phyloP scores from a whole-genome alignment of 1,140 invertebrate genomes.

The Vollenhovia emeryi region DNA sequence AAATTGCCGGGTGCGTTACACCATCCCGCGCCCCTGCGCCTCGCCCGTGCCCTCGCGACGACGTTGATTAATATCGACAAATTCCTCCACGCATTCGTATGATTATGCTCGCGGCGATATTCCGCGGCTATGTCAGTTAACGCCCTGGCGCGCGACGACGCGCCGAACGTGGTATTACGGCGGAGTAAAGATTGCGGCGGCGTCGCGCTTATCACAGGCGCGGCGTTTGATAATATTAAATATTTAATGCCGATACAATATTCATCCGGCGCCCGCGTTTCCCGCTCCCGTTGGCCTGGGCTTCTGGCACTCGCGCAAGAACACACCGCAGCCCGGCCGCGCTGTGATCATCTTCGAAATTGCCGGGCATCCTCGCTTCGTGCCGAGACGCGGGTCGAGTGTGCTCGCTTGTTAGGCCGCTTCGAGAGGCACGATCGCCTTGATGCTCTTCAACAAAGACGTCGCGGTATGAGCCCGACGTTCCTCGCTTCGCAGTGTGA shows the following conservation, averaged over 20 bases:
- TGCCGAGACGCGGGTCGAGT: not conserved
- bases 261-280: constrained; percentile 22
- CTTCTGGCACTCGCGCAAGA: not conserved
- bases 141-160: constrained; percentile 25
- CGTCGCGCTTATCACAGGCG: constrained; percentile 8
- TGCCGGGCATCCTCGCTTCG: constrained; percentile 20
- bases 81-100: constrained; percentile 63
- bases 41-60: constrained; percentile 13
- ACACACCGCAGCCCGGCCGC: not conserved
- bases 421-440: constrained; percentile 32
- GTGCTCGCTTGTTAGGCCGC: constrained; percentile 36
- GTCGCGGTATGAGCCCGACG: not conserved
- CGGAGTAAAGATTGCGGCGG: constrained; percentile 34
- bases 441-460: constrained; percentile 18
- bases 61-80: constrained; percentile 73
- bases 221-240: constrained; percentile 53
- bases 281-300: constrained; percentile 33
- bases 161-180: constrained; percentile 33
- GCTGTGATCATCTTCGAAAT: constrained; percentile 54
- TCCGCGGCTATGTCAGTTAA: constrained; percentile 43
- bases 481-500: not conserved
- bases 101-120: constrained; percentile 59
- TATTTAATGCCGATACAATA: constrained; percentile 41
- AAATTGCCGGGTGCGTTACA: constrained; percentile 34
- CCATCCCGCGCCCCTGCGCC: not conserved